phyloP scores from a whole-genome alignment of 2,888 invertebrate genomes.

The Cataglyphis rosenhaueri region DNA sequence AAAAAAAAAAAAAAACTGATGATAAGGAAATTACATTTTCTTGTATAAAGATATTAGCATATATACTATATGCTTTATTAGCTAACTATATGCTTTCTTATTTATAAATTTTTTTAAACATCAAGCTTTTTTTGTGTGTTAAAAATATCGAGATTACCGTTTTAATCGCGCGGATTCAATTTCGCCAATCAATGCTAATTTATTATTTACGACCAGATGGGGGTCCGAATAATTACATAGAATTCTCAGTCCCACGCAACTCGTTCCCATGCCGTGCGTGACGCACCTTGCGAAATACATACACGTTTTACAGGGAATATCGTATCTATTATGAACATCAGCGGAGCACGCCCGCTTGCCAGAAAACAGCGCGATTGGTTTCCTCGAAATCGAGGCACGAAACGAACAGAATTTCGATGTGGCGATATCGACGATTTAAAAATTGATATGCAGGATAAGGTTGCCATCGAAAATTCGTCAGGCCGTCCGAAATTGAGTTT shows the following conservation, averaged over 20 bases:
- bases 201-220: conserved; percentile 29
- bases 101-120: not conserved
- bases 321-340: conserved; percentile 16
- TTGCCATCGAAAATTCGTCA: not conserved
- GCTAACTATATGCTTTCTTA: not conserved
- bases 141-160: not conserved
- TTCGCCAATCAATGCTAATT: conserved; percentile 26
- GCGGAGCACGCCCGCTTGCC: too few species aligned
- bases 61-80: not conserved
- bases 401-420: not conserved
- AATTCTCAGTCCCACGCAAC: conserved; percentile 17
- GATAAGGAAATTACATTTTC: not conserved
- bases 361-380: not conserved
- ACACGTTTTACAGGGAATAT: conserved; percentile 15
- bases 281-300: conserved; percentile 23
- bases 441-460: not conserved
- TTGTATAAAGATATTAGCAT: not conserved
- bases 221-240: conserved; percentile 17
- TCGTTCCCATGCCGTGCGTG: conserved; percentile 24
- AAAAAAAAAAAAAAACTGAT: too few species aligned
- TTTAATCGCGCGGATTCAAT: not conserved
- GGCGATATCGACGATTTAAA: not conserved
- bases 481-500: not conserved
- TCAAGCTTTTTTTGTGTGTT: not conserved
- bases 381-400: not conserved